These are phyloP conservation scores for Escarpia spicata DNA, from an alignment of 2,888 invertebrate genomes.

Conservation along the genomic window DNA sequence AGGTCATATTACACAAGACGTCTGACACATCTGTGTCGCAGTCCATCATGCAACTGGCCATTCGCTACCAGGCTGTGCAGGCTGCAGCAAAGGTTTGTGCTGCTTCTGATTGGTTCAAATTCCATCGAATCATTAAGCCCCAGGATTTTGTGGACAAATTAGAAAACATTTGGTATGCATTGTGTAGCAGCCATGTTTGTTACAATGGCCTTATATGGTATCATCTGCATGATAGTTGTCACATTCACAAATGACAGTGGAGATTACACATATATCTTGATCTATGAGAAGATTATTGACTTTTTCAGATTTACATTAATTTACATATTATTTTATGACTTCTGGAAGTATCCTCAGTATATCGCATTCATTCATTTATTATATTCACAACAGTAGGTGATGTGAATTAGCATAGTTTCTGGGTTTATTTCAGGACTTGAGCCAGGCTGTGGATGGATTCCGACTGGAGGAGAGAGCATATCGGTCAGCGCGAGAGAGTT, in stretches of 20 bases:
- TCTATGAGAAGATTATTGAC: background rate
- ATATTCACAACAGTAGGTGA: background rate
- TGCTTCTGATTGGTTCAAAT: background rate
- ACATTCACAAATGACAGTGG: no score
- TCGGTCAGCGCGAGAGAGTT: constrained; percentile 90
- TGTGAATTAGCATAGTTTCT: background rate
- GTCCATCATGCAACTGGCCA: constrained; percentile 90
- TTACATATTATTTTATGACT: background rate
- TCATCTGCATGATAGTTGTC: no score
- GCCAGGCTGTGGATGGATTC: constrained; percentile 76
- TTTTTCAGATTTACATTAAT: background rate
- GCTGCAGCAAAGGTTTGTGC: constrained; percentile 82
- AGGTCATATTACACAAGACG: constrained; percentile 88
- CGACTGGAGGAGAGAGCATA: constrained; percentile 82
- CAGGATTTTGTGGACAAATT: background rate
- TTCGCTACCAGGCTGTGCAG: constrained; percentile 89
- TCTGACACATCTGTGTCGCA: constrained; percentile 92
- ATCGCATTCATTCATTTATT: no score
- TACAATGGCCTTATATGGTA: no score
- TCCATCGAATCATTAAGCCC: background rate
- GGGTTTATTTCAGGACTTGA: constrained; percentile 70
- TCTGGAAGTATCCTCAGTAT: background rate
- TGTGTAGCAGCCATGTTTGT: no score
- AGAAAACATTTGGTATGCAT: no score
- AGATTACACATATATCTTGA: no score